These are phyloP conservation scores for Thumatha senex DNA, from an alignment of 2,888 invertebrate genomes.

Conservation along the genomic window DNA sequence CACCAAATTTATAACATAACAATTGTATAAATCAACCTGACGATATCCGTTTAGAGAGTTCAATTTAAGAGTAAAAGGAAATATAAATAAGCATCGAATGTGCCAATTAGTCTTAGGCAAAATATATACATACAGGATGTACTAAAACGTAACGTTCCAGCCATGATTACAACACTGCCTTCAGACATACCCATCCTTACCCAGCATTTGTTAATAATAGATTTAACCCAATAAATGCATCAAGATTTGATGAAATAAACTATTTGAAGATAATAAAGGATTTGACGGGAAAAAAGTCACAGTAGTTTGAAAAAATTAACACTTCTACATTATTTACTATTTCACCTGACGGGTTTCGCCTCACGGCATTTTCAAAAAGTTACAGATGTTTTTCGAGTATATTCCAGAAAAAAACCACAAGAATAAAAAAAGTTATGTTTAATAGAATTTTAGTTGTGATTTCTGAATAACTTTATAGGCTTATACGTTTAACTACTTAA, in stretches of 20 bases:
- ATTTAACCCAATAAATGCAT: constrained; percentile 28
- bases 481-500: too few relatives aligned
- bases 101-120: constrained; percentile 28
- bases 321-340: too few relatives aligned
- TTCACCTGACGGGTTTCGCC: too few relatives aligned
- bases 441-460: too few relatives aligned
- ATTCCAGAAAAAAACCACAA: constrained; percentile 17
- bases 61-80: constrained; percentile 3
- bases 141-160: constrained; percentile 30
- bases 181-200: constrained; percentile 8
- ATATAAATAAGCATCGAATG: constrained; percentile 15
- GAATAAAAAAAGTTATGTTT: too few relatives aligned
- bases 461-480: too few relatives aligned
- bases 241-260: constrained; percentile 29
- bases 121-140: constrained; percentile 25
- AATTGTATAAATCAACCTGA: constrained; percentile 9
- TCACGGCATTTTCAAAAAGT: too few relatives aligned
- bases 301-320: too few relatives aligned
- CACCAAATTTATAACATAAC: constrained; percentile 1
- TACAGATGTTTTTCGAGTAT: constrained; percentile 29
- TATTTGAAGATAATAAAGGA: constrained; percentile 34
- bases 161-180: constrained; percentile 22
- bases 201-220: constrained; percentile 19
- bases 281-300: too few relatives aligned
- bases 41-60: constrained; percentile 7